Base-by-base conservation (phyloP, 2,113 vertebrate species). In the Pseudorasbora parva region DNA sequence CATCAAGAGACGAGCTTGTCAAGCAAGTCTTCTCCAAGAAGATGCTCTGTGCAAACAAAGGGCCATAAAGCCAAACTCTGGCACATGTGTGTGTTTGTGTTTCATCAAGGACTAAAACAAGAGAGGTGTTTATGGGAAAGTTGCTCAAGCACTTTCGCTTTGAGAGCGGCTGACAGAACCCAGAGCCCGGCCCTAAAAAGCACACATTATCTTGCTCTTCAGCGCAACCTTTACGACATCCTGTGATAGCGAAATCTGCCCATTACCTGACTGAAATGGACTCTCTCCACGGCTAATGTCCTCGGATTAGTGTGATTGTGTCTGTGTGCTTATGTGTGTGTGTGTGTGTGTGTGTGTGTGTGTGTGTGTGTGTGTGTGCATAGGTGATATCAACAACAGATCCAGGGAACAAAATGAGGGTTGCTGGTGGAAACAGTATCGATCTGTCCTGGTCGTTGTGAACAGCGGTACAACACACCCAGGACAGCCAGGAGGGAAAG, bases 221-320 rank as follows among this genome's bases (percentile, higher is more conserved):
- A 84, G 69, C 4, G 47, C 49, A 71, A 64, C 60, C 76, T 77
- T 84, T 87, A 84, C 33, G 71, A 84, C 78, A 82, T 85, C 79
- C 78, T 56, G 72, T 71, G 62, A 78, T 78, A 75, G 78, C 37
- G 19, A 41, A 56, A 85, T 82, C 69, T 76, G 77, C 41, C 62
- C 66, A 85, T 84, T 87, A 85, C 79, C 73, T 68, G 80, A 11
- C 83, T 78, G 23, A 82, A 78, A 78, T 82, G 83, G 79, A 59
- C 47, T 87, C 71, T 82, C 49, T 85, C 59, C 15, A 72, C 33
- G 17, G 21, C 68, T 83, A 83, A 83, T 77, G 75, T 79, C 49
- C 47, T 81, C 72, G 45, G 41, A 82, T 76, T 78, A 23, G 62
- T 81, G 78, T 59, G 43, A 66, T 15, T 76, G 75, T 72, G 71